Evolutionary conservation across 2,113 vertebrate species (phyloP), one percentile per base, ranked within the genome.

Genomic region (Cephalopterus ornatus): DNA sequence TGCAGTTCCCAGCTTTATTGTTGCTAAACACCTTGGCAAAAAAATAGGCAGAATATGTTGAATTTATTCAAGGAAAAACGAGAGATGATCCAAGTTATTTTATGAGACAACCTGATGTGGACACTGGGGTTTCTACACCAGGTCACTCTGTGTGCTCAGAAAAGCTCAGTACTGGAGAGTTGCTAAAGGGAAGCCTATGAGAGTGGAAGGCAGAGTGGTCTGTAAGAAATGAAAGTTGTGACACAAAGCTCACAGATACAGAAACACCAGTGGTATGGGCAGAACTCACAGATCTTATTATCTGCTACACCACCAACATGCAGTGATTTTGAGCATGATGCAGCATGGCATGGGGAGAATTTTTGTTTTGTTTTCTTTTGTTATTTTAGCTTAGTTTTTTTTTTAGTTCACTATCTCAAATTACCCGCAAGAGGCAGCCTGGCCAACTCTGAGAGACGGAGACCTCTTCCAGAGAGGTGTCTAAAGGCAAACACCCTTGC

Each of bases 11-110:
- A 96, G 89, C 68, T 87, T 96, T 93, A 93, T 84, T 35, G 28
- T 95, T 97, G 93, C 96, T 93, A 86, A 96, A 96, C 92, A 97
- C 70, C 74, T 95, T 97, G 94, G 94, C 88, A 85, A 88, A 92
- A 92, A 80, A 83, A 66, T 10, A 91, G 37, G 66, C 86, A 89
- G 68, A 93, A 92, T 55, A 80, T 89, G 92, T 83, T 88, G 65
- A 39, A 89, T 82, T 82, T 94, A 68, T 91, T 97, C 80, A 94
- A 95, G 86, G 85, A 95, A 95, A 94, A 97, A 93, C 74, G 95
- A 68, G 46, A 85, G 41, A 50, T 90, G 47, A 91, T 92, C 85
- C 96, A 95, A 93, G 50, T 82, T 84, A 59, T 94, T 96, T 91
- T 92, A 82, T 81, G 74, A 84, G 33, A 49, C 24, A 97, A 91